Conservation (phyloP, 2,797 vertebrate species). For the Poecilia picta region DNA sequence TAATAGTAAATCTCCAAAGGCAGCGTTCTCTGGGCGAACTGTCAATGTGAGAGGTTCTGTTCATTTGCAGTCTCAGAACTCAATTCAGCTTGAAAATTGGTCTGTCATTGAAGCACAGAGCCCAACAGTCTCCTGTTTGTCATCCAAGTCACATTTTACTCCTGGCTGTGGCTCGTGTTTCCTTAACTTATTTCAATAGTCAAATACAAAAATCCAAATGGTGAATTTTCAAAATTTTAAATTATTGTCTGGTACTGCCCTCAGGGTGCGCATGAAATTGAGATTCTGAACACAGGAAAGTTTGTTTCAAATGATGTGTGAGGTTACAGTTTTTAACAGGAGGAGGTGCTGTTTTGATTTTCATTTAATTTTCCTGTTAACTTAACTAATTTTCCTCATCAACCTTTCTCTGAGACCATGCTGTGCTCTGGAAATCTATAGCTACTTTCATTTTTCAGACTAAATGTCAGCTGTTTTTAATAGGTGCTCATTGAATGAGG, state of each 20-base stretch:
- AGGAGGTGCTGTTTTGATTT: not conserved
- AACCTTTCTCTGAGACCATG: not conserved
- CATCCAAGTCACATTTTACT: slow-evolving; percentile 30
- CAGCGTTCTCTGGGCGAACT: slow-evolving; percentile 36
- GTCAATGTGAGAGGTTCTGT: slow-evolving; percentile 48
- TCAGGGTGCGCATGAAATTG: not conserved
- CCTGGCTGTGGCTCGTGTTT: slow-evolving; percentile 11
- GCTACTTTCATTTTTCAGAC: not conserved
- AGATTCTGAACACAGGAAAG: slow-evolving; percentile 5
- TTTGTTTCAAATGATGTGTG: slow-evolving; percentile 7
- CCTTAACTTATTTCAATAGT: slow-evolving; percentile 13
- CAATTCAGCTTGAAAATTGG: slow-evolving; percentile 41
- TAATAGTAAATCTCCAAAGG: slow-evolving; percentile 26
- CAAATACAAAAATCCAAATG: slow-evolving; percentile 2
- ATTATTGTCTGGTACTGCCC: not conserved
- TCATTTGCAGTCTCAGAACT: slow-evolving; percentile 56
- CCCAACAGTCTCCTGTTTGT: slow-evolving; percentile 20
- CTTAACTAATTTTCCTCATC: not conserved
- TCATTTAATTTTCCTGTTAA: not conserved
- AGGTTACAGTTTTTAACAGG: not conserved
- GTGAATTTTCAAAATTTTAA: not conserved
- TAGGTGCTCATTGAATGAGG: not conserved
- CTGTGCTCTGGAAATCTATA: not conserved
- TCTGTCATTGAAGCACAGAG: slow-evolving; percentile 19
- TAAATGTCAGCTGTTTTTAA: not conserved